Conservation (phyloP, 2,888 invertebrate genomes). For the Agrotis clavis region DNA sequence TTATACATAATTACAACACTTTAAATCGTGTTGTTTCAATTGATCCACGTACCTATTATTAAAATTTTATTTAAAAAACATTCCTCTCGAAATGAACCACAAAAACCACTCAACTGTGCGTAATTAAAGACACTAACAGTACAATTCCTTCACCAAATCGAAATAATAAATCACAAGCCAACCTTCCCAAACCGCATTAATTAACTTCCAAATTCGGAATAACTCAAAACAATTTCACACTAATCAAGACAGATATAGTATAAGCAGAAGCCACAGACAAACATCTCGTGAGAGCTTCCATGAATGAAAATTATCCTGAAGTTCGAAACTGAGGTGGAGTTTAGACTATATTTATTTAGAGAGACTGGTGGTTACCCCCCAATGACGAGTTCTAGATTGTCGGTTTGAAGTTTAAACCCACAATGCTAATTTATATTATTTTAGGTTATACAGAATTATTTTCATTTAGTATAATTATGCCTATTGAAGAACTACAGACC, state of each 20-base stretch:
- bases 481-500: too few species aligned
- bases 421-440: too few species aligned
- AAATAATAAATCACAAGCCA: conserved; percentile 30
- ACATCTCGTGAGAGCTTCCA: conserved; percentile 37
- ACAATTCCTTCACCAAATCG: conserved; percentile 33
- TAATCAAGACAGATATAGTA: conserved; percentile 48
- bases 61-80: background rate
- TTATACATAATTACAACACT: too few species aligned
- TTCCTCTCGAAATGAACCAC: background rate
- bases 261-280: conserved; percentile 48
- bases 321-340: conserved; percentile 43
- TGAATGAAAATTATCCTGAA: conserved; percentile 50
- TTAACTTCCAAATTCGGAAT: conserved; percentile 47
- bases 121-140: conserved; percentile 11
- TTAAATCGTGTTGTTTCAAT: too few species aligned
- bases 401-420: background rate
- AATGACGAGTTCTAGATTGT: background rate
- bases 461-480: too few species aligned
- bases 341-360: conserved; percentile 46
- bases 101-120: conserved; percentile 2
- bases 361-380: background rate
- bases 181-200: conserved; percentile 32
- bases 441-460: too few species aligned
- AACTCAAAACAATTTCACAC: conserved; percentile 44
- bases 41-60: too few species aligned